phyloP scores from a whole-genome alignment of 1,140 invertebrate species.

The Drosophila triauraria region DNA sequence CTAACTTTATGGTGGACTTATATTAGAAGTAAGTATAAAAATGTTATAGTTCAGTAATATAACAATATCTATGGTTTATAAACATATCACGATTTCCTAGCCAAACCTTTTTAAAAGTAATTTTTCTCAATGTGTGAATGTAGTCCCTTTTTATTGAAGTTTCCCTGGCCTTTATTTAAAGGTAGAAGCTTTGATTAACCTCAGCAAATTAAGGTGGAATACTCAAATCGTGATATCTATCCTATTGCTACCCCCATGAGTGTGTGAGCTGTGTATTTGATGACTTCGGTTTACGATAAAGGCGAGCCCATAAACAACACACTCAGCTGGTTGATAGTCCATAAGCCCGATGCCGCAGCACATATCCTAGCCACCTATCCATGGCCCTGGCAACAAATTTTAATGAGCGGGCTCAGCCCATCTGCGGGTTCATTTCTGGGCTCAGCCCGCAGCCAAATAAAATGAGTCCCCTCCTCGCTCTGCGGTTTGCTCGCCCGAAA shows the following conservation, averaged over 20 bases:
- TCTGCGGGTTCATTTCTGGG: conserved; percentile 49
- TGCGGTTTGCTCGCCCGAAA: conserved; percentile 31
- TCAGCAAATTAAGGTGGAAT: conserved; percentile 30
- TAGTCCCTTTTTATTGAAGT: neutral
- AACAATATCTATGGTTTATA: neutral
- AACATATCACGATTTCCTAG: neutral
- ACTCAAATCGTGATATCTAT: conserved; percentile 35
- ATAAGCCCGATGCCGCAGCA: conserved; percentile 17
- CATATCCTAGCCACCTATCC: conserved; percentile 27
- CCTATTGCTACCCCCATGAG: conserved; percentile 29
- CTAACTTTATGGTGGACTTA: neutral
- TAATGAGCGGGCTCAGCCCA: conserved; percentile 43
- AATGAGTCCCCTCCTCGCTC: conserved; percentile 16
- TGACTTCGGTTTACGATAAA: conserved; percentile 50
- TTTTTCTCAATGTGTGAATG: neutral
- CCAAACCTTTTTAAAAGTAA: too few relatives aligned
- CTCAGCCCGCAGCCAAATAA: conserved; percentile 50
- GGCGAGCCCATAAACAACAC: conserved; percentile 38
- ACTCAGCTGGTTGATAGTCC: conserved; percentile 44
- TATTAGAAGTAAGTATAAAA: neutral
- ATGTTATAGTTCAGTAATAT: neutral
- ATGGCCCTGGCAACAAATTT: conserved; percentile 34
- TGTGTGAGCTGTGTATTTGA: conserved; percentile 30
- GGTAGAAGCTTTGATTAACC: conserved; percentile 26
- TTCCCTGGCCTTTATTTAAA: neutral